phyloP scores from a whole-genome alignment of 2,888 invertebrate genomes.

The Eremobia ochroleuca region DNA sequence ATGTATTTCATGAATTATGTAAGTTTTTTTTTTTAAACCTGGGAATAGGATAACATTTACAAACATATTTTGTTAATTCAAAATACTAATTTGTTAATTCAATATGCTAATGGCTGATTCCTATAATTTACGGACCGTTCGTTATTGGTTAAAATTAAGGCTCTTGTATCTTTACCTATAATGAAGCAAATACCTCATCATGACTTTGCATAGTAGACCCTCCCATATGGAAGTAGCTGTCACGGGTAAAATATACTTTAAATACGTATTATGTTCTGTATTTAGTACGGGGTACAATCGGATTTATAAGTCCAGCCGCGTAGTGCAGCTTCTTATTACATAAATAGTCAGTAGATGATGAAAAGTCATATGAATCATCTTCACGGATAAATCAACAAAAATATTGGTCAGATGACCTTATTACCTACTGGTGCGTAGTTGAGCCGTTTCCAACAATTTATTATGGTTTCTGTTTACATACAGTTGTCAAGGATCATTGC shows the following conservation, averaged over 20 bases:
- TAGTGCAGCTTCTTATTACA: background rate
- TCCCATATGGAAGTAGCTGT: no score
- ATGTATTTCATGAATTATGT: background rate
- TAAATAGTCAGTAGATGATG: background rate
- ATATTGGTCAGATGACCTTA: background rate
- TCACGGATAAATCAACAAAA: constrained; percentile 2
- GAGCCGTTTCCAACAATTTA: constrained; percentile 23
- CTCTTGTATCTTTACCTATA: no score
- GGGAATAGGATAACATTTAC: background rate
- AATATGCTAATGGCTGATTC: background rate
- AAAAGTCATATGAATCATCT: constrained; percentile 15
- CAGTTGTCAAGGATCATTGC: constrained; percentile 3
- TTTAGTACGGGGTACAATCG: background rate
- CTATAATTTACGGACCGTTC: no score
- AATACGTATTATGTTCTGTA: no score
- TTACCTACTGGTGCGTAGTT: background rate
- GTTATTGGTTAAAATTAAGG: no score
- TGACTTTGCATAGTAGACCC: no score
- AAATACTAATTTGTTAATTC: background rate
- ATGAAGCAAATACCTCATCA: no score
- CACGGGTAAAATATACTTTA: no score
- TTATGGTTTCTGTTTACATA: background rate
- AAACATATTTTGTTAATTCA: background rate
- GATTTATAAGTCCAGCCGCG: background rate
- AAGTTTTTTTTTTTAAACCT: background rate